A percentile compares a stretch with the other conserved stretches of the same genome.
These are phyloP conservation scores for Drosophila kokeensis DNA, from an alignment of 2,888 invertebrate genomes.

Conservation along the genomic window DNA sequence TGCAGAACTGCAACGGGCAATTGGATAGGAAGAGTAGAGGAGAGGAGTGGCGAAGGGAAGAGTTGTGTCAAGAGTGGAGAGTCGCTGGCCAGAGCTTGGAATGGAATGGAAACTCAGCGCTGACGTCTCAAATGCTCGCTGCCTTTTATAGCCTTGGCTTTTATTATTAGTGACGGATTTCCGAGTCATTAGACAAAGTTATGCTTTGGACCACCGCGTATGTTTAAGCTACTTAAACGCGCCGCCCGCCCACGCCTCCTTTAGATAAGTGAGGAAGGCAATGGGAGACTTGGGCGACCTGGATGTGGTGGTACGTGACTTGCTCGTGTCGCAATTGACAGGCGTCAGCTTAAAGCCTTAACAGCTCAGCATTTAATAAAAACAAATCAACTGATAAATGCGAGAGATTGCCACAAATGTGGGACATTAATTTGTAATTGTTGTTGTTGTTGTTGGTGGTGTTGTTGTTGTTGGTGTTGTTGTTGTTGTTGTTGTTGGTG, in stretches of 20 bases:
- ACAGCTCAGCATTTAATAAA: constrained; percentile 77
- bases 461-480: neutral
- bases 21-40: neutral
- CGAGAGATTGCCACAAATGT: constrained; percentile 56
- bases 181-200: constrained; percentile 85
- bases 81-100: constrained; percentile 12
- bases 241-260: constrained; percentile 66
- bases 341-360: constrained; percentile 64
- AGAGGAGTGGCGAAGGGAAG: neutral
- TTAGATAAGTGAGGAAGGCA: neutral
- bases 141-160: constrained; percentile 74
- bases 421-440: constrained; percentile 57
- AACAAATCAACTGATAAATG: constrained; percentile 70
- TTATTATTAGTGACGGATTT: constrained; percentile 84
- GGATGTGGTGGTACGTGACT: constrained; percentile 49
- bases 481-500: neutral
- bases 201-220: constrained; percentile 83
- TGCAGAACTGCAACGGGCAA: constrained; percentile 64
- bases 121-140: constrained; percentile 74
- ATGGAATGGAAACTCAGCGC: constrained; percentile 29
- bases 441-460: neutral
- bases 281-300: neutral
- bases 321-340: constrained; percentile 77
- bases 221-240: constrained; percentile 83
- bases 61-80: constrained; percentile 16